Base-by-base conservation (phyloP, 2,888 invertebrate species). In the Mellilla xanthometata region DNA sequence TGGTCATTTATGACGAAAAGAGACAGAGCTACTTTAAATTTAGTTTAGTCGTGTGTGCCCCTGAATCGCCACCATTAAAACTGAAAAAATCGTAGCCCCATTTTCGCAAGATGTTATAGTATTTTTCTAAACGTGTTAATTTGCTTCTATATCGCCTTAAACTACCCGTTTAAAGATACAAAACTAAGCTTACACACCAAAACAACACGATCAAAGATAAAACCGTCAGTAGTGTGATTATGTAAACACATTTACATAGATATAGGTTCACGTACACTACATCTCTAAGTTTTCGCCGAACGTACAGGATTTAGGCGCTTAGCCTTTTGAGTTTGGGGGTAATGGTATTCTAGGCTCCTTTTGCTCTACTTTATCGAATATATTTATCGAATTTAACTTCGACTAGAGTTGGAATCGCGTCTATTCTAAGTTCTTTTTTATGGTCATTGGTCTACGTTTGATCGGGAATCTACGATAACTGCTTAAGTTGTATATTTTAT, bases 271-370 rank as follows among this genome's bases (percentile, higher is more conserved):
- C 24, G 26, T 15, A 35, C 6, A 34, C 12, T 12, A 11, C 19
- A n/a, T 22, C 12, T 24, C 33, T 8, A 33, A 26, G 15, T 12
- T 27, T 19, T 12, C 28, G 11, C n/a, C 19, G 12, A 28, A 28
- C 8, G 36, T 12, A 26, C 13, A 12, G 12, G 31, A 31, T 31
- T 31, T 39, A 24, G 24, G 24, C 26, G 15, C 15, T 19, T 19
- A 19, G 15, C 4, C 15, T 1, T 6, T 19, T 19, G 15, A 19
- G 15, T 19, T 19, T 19, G 6, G 30, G 39, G 39, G 31, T 39
- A 39, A 31, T 31, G 31, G 8, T 26, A 31, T 39, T 39, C 39
- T 22, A 28, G 36, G 12, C 27, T 36, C 8, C n/a, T 28, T 27
- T 22, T n/a, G 23, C 23, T 9, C 12, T 23, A 30, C 23, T 39